These are phyloP conservation scores for Andricus grossulariae DNA, from an alignment of 1,140 invertebrate species.

Conservation along the genomic window DNA sequence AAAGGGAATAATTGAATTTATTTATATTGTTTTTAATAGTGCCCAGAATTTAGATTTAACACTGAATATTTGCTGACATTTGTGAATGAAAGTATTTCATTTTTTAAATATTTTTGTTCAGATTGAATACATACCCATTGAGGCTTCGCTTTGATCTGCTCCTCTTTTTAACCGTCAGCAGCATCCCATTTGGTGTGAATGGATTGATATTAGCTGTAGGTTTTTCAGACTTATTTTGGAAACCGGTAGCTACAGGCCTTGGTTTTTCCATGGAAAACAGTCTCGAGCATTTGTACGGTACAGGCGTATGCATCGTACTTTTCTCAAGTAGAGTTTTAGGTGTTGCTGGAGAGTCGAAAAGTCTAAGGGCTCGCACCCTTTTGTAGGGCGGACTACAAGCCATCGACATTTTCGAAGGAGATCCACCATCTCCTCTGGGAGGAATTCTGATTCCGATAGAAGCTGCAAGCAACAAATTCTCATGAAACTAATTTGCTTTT, in stretches of 20 bases:
- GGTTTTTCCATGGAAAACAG: constrained; percentile 76
- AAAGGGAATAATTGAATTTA: too few relatives aligned
- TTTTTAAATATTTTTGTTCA: neutral
- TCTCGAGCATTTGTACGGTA: constrained; percentile 75
- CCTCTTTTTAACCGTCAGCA: constrained; percentile 81
- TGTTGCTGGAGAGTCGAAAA: constrained; percentile 90
- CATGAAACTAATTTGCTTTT: neutral
- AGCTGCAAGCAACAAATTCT: neutral
- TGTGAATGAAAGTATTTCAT: neutral
- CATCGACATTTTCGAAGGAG: constrained; percentile 52
- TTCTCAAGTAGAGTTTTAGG: constrained; percentile 91
- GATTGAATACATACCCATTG: constrained; percentile 63
- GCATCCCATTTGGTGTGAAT: constrained; percentile 87
- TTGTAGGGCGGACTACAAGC: constrained; percentile 86
- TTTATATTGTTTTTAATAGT: too few relatives aligned
- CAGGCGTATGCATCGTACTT: constrained; percentile 73
- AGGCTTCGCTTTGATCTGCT: constrained; percentile 79
- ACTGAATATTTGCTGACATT: too few relatives aligned
- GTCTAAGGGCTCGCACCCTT: constrained; percentile 85
- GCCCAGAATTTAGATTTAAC: too few relatives aligned
- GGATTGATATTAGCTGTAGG: constrained; percentile 92
- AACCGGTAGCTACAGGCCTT: constrained; percentile 70
- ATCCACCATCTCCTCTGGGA: constrained; percentile 18
- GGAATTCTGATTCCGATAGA: constrained; percentile 11
- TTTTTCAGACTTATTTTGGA: constrained; percentile 73